Evolutionary conservation across 2,113 vertebrate species (phyloP), one percentile per base, ranked within the genome.

Genomic region (Phaetusa simplex): DNA sequence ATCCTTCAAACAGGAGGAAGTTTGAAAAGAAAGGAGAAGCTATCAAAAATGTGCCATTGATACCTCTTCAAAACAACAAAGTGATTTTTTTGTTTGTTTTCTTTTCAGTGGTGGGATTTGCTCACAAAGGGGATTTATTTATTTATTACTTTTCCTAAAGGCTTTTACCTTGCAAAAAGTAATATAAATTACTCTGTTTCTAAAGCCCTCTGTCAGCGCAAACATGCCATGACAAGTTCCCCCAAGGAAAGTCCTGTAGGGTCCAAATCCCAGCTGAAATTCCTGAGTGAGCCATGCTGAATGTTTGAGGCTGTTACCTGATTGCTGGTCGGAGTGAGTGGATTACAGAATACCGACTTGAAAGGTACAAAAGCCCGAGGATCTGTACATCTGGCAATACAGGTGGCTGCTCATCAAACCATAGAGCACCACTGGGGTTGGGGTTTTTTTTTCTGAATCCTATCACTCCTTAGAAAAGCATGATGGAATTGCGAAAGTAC

Each of bases 241-340:
- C 64, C 21, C 11, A 42, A 70, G 90, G 53, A 70, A 96, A 95
- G 79, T 92, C 93, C 90, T 96, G 82, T 62, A 91, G 92, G 62
- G 87, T 95, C 90, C 82, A 94, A 90, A 90, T 91, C 93, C 22
- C 88, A 94, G 82, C 42, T 92, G 88, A 93, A 96, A 97, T 96
- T 96, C 95, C 95, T 94, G 73, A 87, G 82, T 45, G 84, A 96
- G 78, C 91, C 84, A 61, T 5, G 66, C 36, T 88, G 86, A 88
- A 52, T 73, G 11, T 71, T 84, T 93, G 34, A 76, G 61, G 30
- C 40, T 71, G n/a, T 74, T 86, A 59, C 80, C 86, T 47, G 43
- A 40, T n/a, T 86, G 62, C 71, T 77, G 62, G 71, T 66, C 0
- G 0, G 79, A 82, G 36, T 21, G 79, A 76, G n/a, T 77, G 61